Evolutionary conservation across 1,140 invertebrate genomes (phyloP), one percentile per base, ranked within the genome.

Genomic region (Anastrepha obliqua): DNA sequence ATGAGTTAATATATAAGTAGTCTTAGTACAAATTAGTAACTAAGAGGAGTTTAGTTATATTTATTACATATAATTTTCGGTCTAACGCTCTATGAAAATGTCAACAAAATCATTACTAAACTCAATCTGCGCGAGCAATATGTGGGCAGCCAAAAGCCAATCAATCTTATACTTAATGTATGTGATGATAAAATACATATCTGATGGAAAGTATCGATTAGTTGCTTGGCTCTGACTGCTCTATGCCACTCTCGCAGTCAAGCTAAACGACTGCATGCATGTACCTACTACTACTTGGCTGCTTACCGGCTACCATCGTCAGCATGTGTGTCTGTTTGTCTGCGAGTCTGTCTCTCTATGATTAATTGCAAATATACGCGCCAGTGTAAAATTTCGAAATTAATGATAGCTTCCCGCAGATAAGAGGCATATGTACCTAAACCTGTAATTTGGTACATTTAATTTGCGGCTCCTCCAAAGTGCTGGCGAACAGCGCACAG

Each of bases 381-480:
- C 51, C 51, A 55, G n/a, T 44, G 17, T 44, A 17, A 47, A 6
- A 42, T 74, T 74, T 74, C 42, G 15, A 74, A 74, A 44, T 74
- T 74, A 47, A 74, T 74, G 29, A 74, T 74, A 74, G 67, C 39
- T 74, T 74, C 67, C 67, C 67, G 67, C 67, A 74, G 67, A 74
- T 74, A 74, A 47, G 15, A n/a, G 67, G 42, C 15, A 44, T 15
- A 74, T 44, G 44, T 47, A 74, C 17, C 29, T 74, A 47, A 74
- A 74, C 15, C 67, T 44, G 39, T 74, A 74, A 74, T 74, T 74
- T 74, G 67, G 67, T 74, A 39, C 42, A 74, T 42, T 74, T 74
- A 74, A 74, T 74, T 74, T 74, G 42, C 15, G 67, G 29, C 29
- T 29, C 67, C 67, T 42, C 42, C 67, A 74, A 74, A 74, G 42